Percentiles rank a stretch among this genome's conserved stretches.
These are phyloP conservation scores for Xestia ashworthii DNA, from an alignment of 2,888 invertebrate species.

Conservation along the genomic window DNA sequence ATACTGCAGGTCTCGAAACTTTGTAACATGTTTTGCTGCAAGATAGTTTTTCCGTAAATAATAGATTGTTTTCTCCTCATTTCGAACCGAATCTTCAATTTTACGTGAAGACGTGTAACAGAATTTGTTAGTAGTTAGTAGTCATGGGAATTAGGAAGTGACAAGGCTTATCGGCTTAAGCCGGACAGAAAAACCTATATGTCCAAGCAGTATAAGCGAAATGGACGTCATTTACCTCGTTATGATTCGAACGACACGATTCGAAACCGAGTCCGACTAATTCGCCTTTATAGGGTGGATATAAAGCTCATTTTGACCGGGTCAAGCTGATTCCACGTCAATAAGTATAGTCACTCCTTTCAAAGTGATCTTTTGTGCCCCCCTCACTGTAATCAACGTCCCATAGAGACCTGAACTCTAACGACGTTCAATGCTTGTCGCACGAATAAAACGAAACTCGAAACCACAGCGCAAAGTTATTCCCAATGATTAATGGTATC, in stretches of 20 bases:
- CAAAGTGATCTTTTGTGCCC: neutral
- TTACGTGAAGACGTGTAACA: neutral
- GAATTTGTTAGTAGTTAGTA: neutral
- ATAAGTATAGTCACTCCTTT: neutral
- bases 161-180: neutral
- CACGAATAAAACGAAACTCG: conserved; percentile 25
- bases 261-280: neutral
- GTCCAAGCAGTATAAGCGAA: neutral
- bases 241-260: neutral
- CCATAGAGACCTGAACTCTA: neutral
- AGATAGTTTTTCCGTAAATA: conserved; percentile 13
- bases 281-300: neutral
- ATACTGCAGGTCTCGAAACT: conserved; percentile 14
- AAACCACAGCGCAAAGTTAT: conserved; percentile 17
- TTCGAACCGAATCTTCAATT: conserved; percentile 2
- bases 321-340: neutral
- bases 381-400: neutral
- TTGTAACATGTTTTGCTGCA: conserved; percentile 8
- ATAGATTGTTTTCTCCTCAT: neutral
- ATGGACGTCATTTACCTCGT: neutral
- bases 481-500: conserved; percentile 54
- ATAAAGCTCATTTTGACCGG: neutral
- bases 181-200: neutral
- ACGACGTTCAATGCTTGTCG: neutral
- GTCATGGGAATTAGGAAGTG: neutral